phyloP scores from a whole-genome alignment of 2,113 vertebrate species.

The Haemorhous mexicanus region DNA sequence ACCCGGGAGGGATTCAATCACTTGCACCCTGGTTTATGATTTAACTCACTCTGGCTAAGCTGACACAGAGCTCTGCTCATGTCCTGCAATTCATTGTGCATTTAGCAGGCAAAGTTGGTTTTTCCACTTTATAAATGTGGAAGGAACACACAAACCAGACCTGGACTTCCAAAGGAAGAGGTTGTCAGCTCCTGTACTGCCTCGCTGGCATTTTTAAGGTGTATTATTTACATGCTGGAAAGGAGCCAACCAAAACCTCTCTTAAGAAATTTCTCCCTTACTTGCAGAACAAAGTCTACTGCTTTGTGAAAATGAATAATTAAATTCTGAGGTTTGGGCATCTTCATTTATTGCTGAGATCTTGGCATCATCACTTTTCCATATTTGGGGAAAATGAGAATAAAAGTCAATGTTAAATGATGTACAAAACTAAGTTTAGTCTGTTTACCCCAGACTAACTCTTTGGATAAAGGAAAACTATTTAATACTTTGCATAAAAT shows the following conservation, averaged over 20 bases:
- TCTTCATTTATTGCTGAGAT: slow-evolving; percentile 7
- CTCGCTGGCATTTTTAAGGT: neutral
- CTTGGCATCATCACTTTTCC: neutral
- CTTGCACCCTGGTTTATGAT: neutral
- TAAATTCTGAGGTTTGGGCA: slow-evolving; percentile 23
- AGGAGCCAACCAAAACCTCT: slow-evolving; percentile 3
- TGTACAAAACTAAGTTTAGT: neutral
- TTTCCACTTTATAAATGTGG: neutral
- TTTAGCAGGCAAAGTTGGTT: neutral
- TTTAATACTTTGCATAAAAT: neutral
- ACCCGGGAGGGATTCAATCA: neutral
- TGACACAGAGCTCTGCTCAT: neutral
- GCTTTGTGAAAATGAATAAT: slow-evolving; percentile 19
- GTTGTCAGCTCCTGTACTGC: neutral
- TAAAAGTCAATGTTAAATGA: neutral
- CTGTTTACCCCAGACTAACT: neutral
- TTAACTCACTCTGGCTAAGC: neutral
- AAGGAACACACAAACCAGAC: neutral
- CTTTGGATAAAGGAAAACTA: neutral
- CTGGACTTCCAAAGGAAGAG: neutral
- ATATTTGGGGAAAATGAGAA: neutral
- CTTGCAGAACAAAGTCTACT: neutral
- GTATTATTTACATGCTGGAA: neutral
- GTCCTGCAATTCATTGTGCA: neutral
- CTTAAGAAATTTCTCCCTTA: neutral